A percentile compares a stretch with the other conserved stretches of the same genome.
Conservation (phyloP, 1,140 invertebrate genomes). For the Idris sp. region DNA sequence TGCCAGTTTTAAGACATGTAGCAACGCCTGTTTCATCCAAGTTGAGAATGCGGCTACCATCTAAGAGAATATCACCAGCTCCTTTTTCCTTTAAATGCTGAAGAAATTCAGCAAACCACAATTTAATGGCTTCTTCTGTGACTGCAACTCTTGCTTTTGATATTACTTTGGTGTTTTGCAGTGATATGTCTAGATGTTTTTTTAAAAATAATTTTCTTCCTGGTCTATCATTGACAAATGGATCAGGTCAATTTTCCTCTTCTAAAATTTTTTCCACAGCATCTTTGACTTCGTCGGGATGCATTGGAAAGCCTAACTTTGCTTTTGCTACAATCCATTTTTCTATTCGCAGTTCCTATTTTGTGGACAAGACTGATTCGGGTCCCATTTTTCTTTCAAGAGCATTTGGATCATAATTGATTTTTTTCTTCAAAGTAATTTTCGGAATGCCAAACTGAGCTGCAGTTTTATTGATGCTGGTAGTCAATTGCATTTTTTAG, state of each 20-base stretch:
- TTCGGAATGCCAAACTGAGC: conserved; percentile 34
- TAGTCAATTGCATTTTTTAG: too few species aligned
- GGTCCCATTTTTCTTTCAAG: too few species aligned
- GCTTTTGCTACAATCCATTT: conserved; percentile 62
- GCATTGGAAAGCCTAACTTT: too few species aligned
- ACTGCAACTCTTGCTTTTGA: conserved; percentile 64
- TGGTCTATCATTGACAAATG: conserved; percentile 65
- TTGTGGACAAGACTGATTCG: too few species aligned
- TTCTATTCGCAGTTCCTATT: too few species aligned
- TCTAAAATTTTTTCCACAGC: conserved; percentile 55
- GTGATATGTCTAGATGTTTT: conserved; percentile 66
- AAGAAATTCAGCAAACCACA: conserved; percentile 69
- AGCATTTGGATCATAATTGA: too few species aligned
- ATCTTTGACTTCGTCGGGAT: too few species aligned
- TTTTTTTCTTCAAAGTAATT: too few species aligned
- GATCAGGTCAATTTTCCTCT: conserved; percentile 28
- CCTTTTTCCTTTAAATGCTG: conserved; percentile 56
- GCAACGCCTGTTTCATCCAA: too few species aligned
- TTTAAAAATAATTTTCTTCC: conserved; percentile 70
- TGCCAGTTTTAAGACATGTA: too few species aligned
- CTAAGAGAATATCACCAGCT: conserved; percentile 57
- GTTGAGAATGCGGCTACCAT: conserved; percentile 26
- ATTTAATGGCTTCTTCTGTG: conserved; percentile 61
- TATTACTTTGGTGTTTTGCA: conserved; percentile 67
- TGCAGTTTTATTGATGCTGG: conserved; percentile 23